These are phyloP conservation scores for Drosophila fulvimacula DNA, from an alignment of 2,888 invertebrate genomes.

Conservation along the genomic window DNA sequence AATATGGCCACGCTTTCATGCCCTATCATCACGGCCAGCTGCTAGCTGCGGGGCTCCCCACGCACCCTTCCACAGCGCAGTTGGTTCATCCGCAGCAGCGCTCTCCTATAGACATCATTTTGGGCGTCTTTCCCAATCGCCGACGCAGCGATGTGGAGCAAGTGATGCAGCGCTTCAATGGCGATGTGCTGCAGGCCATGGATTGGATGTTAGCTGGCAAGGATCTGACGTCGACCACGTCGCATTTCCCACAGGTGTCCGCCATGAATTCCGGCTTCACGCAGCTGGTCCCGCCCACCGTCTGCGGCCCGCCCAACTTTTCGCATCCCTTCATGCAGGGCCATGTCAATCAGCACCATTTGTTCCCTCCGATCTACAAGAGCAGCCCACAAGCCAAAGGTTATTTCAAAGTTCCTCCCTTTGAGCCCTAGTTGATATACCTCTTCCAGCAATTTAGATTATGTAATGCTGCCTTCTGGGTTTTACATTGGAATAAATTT, in stretches of 20 bases:
- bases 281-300: constrained; percentile 83
- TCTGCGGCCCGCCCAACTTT: constrained; percentile 74
- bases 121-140: neutral
- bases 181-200: constrained; percentile 96
- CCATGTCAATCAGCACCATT: neutral
- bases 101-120: constrained; percentile 90
- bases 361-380: neutral
- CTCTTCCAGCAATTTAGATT: neutral
- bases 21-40: constrained; percentile 75
- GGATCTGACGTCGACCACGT: constrained; percentile 82
- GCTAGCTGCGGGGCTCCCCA: constrained; percentile 43
- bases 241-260: constrained; percentile 83
- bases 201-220: constrained; percentile 93
- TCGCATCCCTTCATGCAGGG: neutral
- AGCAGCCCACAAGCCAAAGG: neutral
- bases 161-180: constrained; percentile 92
- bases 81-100: constrained; percentile 34
- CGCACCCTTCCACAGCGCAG: constrained; percentile 63
- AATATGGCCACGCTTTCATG: constrained; percentile 83
- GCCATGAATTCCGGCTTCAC: constrained; percentile 89
- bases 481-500: neutral
- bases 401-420: neutral
- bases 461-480: neutral
- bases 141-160: constrained; percentile 88
- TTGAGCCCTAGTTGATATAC: neutral